Base-by-base conservation (phyloP, 1,140 invertebrate genomes). In the Drosophila trapezifrons region DNA sequence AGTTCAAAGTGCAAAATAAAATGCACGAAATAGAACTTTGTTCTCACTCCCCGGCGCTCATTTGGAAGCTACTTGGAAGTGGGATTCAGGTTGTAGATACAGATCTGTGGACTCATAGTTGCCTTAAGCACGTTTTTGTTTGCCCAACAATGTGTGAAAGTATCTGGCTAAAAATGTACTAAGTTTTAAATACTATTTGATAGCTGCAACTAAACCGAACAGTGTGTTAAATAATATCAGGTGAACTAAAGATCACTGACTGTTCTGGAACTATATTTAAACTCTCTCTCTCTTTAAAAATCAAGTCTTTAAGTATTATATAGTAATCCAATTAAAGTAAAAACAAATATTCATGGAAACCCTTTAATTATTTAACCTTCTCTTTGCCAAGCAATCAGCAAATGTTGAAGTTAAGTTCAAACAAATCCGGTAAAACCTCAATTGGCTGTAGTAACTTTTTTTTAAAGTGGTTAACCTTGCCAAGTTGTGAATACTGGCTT, bases 1-100 rank as follows among this genome's bases (percentile, higher is more conserved):
- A 60, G 69, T 51, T 73, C 67, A 73, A 72, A 76, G 62, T 65
- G 35, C 54, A 54, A 47, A 76, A 42, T 43, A 66, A 76, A 75
- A 76, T 49, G 65, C 59, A 65, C 43, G 45, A 65, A 75, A 65
- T 20, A 37, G 25, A 63, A 69, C 46, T 66, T 66, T 69, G 15
- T 17, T 32, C 60, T 66, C 29, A 65, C 45, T 69, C 29, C 49
- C 64, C 29, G 45, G 46, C 60, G 46, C 65, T 69, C 65, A 67
- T 69, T 69, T 69, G 46, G 37, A 35, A 52, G 60, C 46, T 29
- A 69, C 62, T 69, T 60, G 25, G 25, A 29, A 12, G 22, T 52
- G 22, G 9, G 29, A 32, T 32, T 37, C 32, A 54, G 32, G 7
- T 66, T 35, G 42, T 5, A 18, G 46, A 66, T 43, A 20, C 29